Evolutionary conservation across 2,113 vertebrate species (phyloP).

Genomic region (Phocoena phocoena): DNA sequence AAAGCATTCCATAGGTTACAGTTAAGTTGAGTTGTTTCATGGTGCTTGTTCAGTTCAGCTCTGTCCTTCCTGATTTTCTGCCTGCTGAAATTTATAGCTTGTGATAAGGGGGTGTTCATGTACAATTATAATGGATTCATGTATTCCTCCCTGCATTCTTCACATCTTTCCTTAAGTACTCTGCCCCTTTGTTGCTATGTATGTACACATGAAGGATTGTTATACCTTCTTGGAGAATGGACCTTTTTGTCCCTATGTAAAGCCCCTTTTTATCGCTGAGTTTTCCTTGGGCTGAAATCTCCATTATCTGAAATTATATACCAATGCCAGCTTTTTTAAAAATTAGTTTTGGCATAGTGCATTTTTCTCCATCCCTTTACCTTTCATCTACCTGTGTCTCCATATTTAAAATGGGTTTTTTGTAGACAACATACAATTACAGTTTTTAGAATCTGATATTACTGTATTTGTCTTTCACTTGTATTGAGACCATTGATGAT

Average conservation of each 20-base stretch:
- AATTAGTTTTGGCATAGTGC: not conserved
- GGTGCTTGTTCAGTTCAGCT: not conserved
- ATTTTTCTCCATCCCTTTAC: not conserved
- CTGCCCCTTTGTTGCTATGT: not conserved
- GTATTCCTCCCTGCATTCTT: not conserved
- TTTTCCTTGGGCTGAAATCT: not conserved
- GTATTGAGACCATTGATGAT: not conserved
- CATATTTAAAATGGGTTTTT: not conserved
- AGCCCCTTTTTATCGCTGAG: not conserved
- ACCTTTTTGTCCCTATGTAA: not conserved
- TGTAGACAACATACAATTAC: not conserved
- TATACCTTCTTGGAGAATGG: not conserved
- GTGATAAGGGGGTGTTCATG: not conserved
- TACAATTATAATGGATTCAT: not conserved
- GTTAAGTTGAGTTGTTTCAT: not conserved
- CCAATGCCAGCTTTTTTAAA: not conserved
- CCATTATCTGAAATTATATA: not conserved
- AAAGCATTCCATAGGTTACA: not conserved
- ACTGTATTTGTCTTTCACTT: not conserved
- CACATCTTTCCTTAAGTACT: not conserved
- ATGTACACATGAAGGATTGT: not conserved
- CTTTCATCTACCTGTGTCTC: not conserved
- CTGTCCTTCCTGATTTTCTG: not conserved
- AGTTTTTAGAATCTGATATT: not conserved
- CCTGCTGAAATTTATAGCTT: not conserved